Evolutionary conservation across 2,797 vertebrate species (phyloP).

Genomic region (Thripadectes ignobilis): DNA sequence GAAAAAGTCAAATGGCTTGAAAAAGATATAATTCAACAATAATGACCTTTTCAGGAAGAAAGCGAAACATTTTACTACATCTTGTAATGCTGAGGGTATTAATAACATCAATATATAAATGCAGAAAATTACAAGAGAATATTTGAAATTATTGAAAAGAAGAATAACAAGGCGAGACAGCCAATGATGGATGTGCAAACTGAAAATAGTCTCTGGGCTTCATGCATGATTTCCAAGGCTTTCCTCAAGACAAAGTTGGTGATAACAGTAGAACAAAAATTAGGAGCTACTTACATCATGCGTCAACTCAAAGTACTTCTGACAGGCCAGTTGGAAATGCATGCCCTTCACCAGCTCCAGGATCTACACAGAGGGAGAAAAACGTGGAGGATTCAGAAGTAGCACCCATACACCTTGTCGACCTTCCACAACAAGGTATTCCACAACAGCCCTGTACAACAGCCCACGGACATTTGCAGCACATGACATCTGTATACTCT

Average conservation of each 20-base stretch:
- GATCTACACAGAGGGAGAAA: constrained; percentile 77
- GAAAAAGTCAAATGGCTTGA: background rate
- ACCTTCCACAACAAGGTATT: background rate
- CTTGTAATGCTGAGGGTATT: background rate
- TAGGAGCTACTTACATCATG: constrained; percentile 88
- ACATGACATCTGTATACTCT: background rate
- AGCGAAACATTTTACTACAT: background rate
- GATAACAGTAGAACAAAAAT: constrained; percentile 40
- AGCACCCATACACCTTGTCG: background rate
- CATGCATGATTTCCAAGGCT: constrained; percentile 17
- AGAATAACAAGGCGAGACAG: constrained; percentile 61
- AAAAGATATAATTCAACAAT: background rate
- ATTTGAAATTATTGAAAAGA: background rate
- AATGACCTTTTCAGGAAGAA: background rate
- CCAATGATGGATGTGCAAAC: constrained; percentile 69
- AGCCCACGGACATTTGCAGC: background rate
- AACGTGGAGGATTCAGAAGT: background rate
- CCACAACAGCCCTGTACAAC: background rate
- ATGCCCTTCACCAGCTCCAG: constrained; percentile 96
- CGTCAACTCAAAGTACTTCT: constrained; percentile 96
- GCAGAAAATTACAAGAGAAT: background rate
- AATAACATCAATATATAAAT: background rate
- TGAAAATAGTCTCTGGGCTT: constrained; percentile 25
- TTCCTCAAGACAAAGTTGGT: constrained; percentile 7
- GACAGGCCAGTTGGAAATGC: constrained; percentile 97